Conservation (phyloP, 2,888 invertebrate genomes). For the Dichetophora obliterata region DNA sequence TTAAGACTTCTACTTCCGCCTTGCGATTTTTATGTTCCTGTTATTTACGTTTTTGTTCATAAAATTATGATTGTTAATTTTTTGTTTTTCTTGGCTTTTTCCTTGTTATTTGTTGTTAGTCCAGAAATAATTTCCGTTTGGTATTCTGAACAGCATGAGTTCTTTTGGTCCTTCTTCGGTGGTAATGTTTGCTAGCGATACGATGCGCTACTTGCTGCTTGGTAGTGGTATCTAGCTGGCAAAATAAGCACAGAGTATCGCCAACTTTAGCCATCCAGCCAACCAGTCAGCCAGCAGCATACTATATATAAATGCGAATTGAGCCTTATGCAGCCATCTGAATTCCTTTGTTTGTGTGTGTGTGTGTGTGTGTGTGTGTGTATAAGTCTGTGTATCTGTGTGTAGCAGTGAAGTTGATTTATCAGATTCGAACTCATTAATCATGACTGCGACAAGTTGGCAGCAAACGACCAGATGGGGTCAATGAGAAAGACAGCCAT, state of each 20-base stretch:
- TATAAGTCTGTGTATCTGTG: slow-evolving; percentile 53
- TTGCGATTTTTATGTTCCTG: background rate
- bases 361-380: slow-evolving; percentile 37
- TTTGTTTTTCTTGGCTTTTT: background rate
- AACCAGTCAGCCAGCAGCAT: background rate
- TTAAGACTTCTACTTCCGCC: background rate
- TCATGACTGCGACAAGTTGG: slow-evolving; percentile 64
- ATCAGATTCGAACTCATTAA: slow-evolving; percentile 64
- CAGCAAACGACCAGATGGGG: slow-evolving; percentile 62
- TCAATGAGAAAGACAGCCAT: slow-evolving; percentile 40
- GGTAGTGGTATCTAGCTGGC: background rate
- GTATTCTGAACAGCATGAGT: slow-evolving; percentile 2
- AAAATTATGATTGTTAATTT: background rate
- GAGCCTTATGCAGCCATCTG: background rate
- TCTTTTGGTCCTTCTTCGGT: background rate
- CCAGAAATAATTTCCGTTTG: slow-evolving; percentile 30
- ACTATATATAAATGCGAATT: background rate
- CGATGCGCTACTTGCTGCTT: too few species aligned
- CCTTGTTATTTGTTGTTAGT: slow-evolving; percentile 10
- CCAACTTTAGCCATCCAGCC: background rate
- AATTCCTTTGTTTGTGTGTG: slow-evolving; percentile 12
- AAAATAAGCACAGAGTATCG: background rate
- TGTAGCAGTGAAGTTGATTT: slow-evolving; percentile 63
- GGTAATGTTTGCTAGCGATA: background rate
- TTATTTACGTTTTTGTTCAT: background rate